Evolutionary conservation across 2,797 vertebrate species (phyloP).

Genomic region (Distichodus sexfasciatus): DNA sequence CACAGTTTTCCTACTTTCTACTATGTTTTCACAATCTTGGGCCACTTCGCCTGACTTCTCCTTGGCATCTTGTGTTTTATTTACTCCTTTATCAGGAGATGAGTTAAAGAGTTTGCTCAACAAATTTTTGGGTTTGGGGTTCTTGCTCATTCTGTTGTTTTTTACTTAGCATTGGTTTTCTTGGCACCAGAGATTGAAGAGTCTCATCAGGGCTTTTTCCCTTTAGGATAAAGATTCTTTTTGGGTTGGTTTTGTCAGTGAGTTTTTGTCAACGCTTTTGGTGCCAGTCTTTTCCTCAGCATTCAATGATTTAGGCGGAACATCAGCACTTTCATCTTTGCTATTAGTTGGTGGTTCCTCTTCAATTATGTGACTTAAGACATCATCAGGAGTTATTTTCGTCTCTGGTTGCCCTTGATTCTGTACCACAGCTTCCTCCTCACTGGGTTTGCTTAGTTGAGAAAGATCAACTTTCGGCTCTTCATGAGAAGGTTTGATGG

Average conservation of each 20-base stretch:
- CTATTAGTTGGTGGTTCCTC: constrained; percentile 12
- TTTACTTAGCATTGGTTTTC: constrained; percentile 58
- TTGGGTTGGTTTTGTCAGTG: constrained; percentile 56
- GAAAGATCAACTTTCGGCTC: too few species aligned
- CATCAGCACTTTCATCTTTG: background rate
- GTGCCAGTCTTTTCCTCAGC: constrained; percentile 47
- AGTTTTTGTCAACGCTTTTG: constrained; percentile 49
- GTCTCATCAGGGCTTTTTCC: constrained; percentile 70
- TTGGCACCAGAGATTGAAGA: constrained; percentile 65
- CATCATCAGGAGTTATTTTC: background rate
- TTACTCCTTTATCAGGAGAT: constrained; percentile 53
- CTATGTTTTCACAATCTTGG: too few species aligned
- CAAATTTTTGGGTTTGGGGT: constrained; percentile 62
- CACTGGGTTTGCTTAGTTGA: too few species aligned
- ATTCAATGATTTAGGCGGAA: constrained; percentile 33
- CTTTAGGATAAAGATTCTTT: constrained; percentile 72
- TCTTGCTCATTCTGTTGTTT: constrained; percentile 51
- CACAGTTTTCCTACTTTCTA: background rate
- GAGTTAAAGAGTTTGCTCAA: constrained; percentile 67
- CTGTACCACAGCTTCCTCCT: too few species aligned
- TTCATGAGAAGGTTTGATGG: too few species aligned
- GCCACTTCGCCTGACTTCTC: background rate
- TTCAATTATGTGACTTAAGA: background rate
- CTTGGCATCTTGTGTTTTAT: constrained; percentile 21
- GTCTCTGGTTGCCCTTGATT: too few species aligned